Conservation (phyloP, 2,113 vertebrate genomes). For the rat (Rattus norvegicus) region DNA sequence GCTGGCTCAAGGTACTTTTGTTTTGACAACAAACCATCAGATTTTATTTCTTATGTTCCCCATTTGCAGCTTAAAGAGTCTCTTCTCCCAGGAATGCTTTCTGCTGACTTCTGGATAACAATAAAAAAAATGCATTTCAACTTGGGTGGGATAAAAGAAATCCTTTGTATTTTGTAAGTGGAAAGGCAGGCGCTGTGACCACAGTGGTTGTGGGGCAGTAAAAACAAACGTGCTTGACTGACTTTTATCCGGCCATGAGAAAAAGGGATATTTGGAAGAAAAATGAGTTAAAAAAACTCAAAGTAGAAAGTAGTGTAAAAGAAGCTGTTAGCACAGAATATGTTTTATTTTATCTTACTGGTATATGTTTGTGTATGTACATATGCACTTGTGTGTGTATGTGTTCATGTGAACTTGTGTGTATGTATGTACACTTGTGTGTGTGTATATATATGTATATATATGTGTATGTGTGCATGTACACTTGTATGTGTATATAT, state of each 20-base stretch:
- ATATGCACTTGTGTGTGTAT: no score
- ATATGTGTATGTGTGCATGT: background rate
- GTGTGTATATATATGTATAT: background rate
- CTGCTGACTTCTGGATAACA: conserved; percentile 6
- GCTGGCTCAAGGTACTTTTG: background rate
- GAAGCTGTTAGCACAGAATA: background rate
- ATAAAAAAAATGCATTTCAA: background rate
- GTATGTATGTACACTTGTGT: background rate
- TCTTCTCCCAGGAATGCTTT: background rate
- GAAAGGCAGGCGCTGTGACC: background rate
- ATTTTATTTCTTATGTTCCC: background rate
- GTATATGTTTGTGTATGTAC: background rate
- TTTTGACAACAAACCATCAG: background rate
- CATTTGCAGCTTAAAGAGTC: background rate
- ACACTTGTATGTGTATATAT: background rate
- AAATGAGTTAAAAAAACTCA: background rate
- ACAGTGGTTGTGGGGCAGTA: background rate
- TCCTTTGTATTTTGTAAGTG: conserved; percentile 14
- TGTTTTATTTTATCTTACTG: background rate
- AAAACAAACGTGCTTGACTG: background rate
- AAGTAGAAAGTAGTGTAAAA: background rate
- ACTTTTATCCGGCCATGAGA: background rate
- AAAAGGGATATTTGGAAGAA: conserved; percentile 7
- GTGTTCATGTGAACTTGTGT: background rate
- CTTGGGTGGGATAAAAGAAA: conserved; percentile 20